These are phyloP conservation scores for Serripes groenlandicus DNA, from an alignment of 2,888 invertebrate genomes.

Conservation along the genomic window DNA sequence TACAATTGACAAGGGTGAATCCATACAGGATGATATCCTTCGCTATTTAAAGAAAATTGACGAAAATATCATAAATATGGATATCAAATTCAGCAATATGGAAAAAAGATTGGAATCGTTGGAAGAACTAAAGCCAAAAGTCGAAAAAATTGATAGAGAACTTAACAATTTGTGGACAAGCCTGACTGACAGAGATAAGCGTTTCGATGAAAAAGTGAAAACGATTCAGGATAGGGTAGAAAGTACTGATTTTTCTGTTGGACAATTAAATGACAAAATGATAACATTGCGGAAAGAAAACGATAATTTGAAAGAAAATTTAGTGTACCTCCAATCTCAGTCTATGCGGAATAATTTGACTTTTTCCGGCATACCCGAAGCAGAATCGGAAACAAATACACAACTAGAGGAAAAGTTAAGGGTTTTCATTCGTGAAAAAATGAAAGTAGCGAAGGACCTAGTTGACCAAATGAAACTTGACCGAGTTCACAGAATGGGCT, in stretches of 20 bases:
- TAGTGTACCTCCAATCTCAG: conserved; percentile 33
- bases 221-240: conserved; percentile 23
- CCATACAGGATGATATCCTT: too few relatives aligned
- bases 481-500: conserved; percentile 35
- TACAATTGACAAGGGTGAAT: too few relatives aligned
- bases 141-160: conserved; percentile 8
- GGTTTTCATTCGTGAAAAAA: conserved; percentile 11
- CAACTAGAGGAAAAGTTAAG: conserved; percentile 23
- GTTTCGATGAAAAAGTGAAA: conserved; percentile 9
- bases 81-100: neutral
- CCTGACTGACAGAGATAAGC: conserved; percentile 15
- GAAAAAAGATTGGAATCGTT: conserved; percentile 11
- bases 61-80: neutral
- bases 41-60: too few relatives aligned
- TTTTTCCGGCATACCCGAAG: conserved; percentile 31
- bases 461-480: conserved; percentile 22
- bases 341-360: conserved; percentile 39
- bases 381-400: conserved; percentile 13
- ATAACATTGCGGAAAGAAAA: conserved; percentile 20
- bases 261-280: conserved; percentile 15
- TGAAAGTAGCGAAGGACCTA: conserved; percentile 28
- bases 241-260: conserved; percentile 21
- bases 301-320: conserved; percentile 16
- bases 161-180: conserved; percentile 14
- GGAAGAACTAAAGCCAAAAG: conserved; percentile 29